A percentile compares a stretch with the other conserved stretches of the same genome.
Evolutionary conservation across 2,888 invertebrate genomes (phyloP).

Genomic region (Hipparchia semele): DNA sequence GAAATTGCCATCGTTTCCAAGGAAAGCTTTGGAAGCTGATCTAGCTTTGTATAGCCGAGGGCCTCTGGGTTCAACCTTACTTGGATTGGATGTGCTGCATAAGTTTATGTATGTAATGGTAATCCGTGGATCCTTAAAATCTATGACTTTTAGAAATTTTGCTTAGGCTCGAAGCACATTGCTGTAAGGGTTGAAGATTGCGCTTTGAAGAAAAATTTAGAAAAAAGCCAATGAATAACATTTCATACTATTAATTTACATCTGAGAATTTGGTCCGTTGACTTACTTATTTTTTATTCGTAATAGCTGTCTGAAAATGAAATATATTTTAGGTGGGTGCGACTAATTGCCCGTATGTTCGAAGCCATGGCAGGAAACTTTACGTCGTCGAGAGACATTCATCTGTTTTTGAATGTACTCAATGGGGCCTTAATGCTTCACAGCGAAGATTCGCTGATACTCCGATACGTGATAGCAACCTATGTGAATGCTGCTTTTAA

Average conservation of each 20-base stretch:
- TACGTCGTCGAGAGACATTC: slow-evolving; percentile 98
- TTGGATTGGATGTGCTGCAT: slow-evolving; percentile 97
- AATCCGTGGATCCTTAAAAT: not conserved
- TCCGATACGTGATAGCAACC: slow-evolving; percentile 97
- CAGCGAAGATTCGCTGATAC: slow-evolving; percentile 97
- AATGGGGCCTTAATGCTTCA: slow-evolving; percentile 98
- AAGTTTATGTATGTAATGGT: slow-evolving; percentile 89
- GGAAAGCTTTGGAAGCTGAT: slow-evolving; percentile 98
- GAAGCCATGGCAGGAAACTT: slow-evolving; percentile 99
- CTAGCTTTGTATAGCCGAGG: slow-evolving; percentile 96
- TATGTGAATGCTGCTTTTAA: slow-evolving; percentile 99
- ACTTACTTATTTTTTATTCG: not conserved
- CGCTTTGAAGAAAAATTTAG: too few species aligned
- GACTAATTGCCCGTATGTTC: slow-evolving; percentile 97
- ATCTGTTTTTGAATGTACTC: slow-evolving; percentile 97
- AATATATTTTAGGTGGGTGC: slow-evolving; percentile 89
- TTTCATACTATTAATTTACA: too few species aligned
- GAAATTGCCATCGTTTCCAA: slow-evolving; percentile 98
- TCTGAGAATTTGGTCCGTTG: too few species aligned
- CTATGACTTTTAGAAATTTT: too few species aligned
- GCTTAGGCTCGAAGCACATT: too few species aligned
- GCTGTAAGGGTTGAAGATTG: too few species aligned
- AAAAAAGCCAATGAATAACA: too few species aligned
- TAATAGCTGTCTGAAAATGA: not conserved
- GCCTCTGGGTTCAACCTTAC: slow-evolving; percentile 93